A percentile compares a stretch with the other conserved stretches of the same genome.
Conservation (phyloP, 2,797 vertebrate species). For the Poeciliopsis paucimaculata region DNA sequence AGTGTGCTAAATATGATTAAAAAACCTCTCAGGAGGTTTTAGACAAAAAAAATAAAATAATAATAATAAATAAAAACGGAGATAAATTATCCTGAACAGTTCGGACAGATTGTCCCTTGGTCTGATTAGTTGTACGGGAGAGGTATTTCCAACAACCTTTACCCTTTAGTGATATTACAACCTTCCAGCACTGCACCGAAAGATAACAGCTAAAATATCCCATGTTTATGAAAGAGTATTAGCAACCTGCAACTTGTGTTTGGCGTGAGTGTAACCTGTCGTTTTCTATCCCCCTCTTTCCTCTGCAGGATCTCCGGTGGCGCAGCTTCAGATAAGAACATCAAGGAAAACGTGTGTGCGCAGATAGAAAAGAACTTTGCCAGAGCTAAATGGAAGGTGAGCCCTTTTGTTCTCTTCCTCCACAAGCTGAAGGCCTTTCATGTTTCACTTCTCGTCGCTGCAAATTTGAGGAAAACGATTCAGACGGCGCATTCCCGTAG, state of each 20-base stretch:
- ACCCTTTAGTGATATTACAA: neutral
- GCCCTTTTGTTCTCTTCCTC: constrained; percentile 25
- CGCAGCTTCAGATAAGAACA: constrained; percentile 97
- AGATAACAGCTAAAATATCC: neutral
- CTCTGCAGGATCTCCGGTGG: constrained; percentile 93
- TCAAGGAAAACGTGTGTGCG: constrained; percentile 96
- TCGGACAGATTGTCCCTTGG: neutral
- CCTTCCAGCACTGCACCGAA: neutral
- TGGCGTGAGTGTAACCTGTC: neutral
- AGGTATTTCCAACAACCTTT: neutral
- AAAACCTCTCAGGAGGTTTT: constrained; percentile 2
- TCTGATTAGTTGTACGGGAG: neutral
- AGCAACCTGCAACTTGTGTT: neutral
- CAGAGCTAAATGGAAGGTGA: constrained; percentile 97
- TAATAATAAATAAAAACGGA: too few relatives aligned
- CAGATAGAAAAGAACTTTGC: constrained; percentile 99
- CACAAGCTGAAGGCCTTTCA: constrained; percentile 3
- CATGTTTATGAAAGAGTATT: neutral
- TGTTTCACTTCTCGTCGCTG: neutral
- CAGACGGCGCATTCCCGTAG: neutral
- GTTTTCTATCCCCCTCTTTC: constrained; percentile 19
- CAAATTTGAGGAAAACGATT: constrained; percentile 7
- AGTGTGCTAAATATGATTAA: constrained; percentile 3
- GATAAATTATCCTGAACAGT: neutral
- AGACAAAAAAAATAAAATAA: neutral